Conservation (phyloP, 2,888 invertebrate species). For the Nomada lathburiana region DNA sequence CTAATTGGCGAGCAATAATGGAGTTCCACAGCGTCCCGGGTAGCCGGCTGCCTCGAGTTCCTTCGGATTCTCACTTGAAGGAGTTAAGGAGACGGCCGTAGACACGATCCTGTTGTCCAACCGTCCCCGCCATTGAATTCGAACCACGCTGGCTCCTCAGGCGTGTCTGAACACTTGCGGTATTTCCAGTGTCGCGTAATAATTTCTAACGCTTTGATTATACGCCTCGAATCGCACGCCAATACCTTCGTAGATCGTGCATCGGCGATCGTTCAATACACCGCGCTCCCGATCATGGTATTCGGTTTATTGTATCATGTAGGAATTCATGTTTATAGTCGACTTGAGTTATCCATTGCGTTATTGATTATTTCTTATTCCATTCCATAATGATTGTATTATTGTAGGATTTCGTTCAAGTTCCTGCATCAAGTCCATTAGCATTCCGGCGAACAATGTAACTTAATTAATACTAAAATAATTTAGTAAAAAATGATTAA, state of each 20-base stretch:
- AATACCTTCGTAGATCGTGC: background rate
- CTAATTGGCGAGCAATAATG: conserved; percentile 84
- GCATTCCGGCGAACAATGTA: too few species aligned
- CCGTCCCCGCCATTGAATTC: conserved; percentile 60
- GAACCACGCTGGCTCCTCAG: conserved; percentile 50
- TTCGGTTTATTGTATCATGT: background rate
- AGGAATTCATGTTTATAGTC: background rate
- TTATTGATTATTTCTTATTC: background rate
- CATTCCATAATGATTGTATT: too few species aligned
- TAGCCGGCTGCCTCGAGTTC: conserved; percentile 75
- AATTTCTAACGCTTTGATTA: conserved; percentile 57
- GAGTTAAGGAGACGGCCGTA: conserved; percentile 53
- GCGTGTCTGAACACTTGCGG: conserved; percentile 57
- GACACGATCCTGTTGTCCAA: conserved; percentile 46
- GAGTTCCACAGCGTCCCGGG: conserved; percentile 78
- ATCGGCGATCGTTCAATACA: conserved; percentile 12
- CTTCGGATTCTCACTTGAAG: conserved; percentile 75
- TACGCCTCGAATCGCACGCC: conserved; percentile 21
- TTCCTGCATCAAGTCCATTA: too few species aligned
- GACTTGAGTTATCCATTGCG: too few species aligned
- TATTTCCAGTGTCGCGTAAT: conserved; percentile 56
- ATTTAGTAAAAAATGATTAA: too few species aligned
- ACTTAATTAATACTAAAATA: too few species aligned
- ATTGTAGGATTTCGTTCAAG: too few species aligned
- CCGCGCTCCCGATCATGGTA: background rate